Evolutionary conservation across 2,113 vertebrate genomes (phyloP), one percentile per base, ranked within the genome.

Genomic region (Callionymus lyra): DNA sequence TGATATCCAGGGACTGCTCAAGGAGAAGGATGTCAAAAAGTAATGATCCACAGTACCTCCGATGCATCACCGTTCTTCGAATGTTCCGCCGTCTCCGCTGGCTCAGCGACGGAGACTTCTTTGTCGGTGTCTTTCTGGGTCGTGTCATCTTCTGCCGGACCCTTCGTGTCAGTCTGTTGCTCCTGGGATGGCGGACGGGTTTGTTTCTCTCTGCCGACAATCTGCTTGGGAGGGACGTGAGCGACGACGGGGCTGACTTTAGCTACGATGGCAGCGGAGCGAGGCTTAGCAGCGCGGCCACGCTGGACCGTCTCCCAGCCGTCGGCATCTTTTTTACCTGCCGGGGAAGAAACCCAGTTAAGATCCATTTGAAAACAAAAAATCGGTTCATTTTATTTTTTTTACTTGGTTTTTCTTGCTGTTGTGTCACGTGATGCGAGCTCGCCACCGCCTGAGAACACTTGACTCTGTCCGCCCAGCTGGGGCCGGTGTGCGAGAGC

Each of bases 241-340:
- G 84, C 17, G 6, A 33, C 85, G 43, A 77, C 72, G 4, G 74
- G 74, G 45, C 73, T 79, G 72, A 82, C 49, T 73, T 91, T 96
- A 31, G 87, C 60, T 21, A 82, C 71, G 53, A 89, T 70, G 21
- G 85, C 65, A 1, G 88, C 85, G 42, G 90, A 92, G 33, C 92
- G 88, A 35, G 95, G 88, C 36, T 90, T 88, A 46, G 95, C 65
- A 1, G 93, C 89, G 43, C 94, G 89, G 27, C 95, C 94, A 14
- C 94, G 87, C 63, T 99, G 95, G 51, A 97, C 95, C 0, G 92
- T 99, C 49, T 98, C 91, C 95, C 95, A 99, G 36, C 94, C 95
- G 76, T 99, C 94, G 0, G 91, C 85, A 57, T 98, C 95, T 58
- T 87, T 92, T 17, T 84, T 88, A 56, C 90, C 92, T 95, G 33